Evolutionary conservation across 2,888 invertebrate species (phyloP), one percentile per base, ranked within the genome.

Genomic region (Tigriopus californicus): DNA sequence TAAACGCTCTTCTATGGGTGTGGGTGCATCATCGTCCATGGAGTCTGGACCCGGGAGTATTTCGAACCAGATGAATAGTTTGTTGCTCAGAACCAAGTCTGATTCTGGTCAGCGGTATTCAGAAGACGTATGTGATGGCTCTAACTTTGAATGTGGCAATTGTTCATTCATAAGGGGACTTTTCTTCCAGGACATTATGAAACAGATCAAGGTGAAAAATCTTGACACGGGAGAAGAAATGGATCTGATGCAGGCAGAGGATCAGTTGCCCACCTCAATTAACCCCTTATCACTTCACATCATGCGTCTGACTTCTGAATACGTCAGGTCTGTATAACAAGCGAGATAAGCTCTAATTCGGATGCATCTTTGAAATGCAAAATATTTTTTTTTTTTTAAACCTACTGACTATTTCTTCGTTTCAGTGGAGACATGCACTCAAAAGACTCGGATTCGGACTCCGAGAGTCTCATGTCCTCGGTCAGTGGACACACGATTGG

Each of bases 201-300:
- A 90, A 71, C 87, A 89, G 75, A 86, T 90, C 33, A 73, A 74
- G 62, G 76, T 79, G 24, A 67, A 75, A 61, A 77, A 79, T 65
- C 68, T 78, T 63, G 78, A 78, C 67, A 77, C 77, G 67, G 89
- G 94, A 2, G 94, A 94, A 72, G 79, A 85, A 65, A 83, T 94
- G 66, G 91, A 94, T n/a, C 75, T 95, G 61, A 91, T 89, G 69
- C 83, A 86, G 66, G 92, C 94, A 1, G 94, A 94, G 70, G 91
- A 92, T 70, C 89, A 89, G 72, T 73, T 89, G 64, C 89, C 89
- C 0, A 83, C 84, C 68, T 85, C 89, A 70, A 83, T 90, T 69
- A 94, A 95, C 76, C 95, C 94, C 3, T 76, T 95, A 61, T 89
- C 90, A 20, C 74, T 94, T 64, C 94, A 95, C 72, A 92, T 95